phyloP scores from a whole-genome alignment of 1,140 invertebrate species.

The Pseudomyrmex cubaensis region DNA sequence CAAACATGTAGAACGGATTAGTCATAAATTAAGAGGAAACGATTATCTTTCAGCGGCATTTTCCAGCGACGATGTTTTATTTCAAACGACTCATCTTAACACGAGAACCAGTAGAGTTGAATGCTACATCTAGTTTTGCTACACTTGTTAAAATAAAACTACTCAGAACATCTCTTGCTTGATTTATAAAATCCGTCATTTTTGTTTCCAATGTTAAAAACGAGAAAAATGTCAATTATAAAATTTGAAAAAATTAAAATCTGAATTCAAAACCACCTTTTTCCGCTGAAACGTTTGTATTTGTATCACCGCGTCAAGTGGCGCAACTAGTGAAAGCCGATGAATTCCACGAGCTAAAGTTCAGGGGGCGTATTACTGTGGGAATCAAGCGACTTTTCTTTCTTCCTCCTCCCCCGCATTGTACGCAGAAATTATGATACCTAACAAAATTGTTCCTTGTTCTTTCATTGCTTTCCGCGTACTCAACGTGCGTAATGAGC shows the following conservation, averaged over 20 bases:
- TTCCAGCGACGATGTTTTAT: conserved; percentile 24
- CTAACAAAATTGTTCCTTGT: conserved; percentile 43
- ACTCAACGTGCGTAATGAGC: too few relatives aligned
- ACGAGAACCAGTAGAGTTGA: too few relatives aligned
- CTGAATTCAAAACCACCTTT: too few relatives aligned
- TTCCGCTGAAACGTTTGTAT: conserved; percentile 18
- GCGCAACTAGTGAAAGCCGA: conserved; percentile 74
- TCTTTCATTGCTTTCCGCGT: neutral
- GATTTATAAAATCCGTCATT: too few relatives aligned
- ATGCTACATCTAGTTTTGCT: too few relatives aligned
- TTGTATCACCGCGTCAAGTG: conserved; percentile 69
- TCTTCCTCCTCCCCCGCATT: conserved; percentile 57
- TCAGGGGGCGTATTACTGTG: conserved; percentile 72
- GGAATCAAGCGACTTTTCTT: conserved; percentile 73
- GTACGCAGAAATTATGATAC: conserved; percentile 26
- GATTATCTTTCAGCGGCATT: conserved; percentile 43
- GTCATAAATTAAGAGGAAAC: conserved; percentile 62
- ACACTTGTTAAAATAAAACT: too few relatives aligned
- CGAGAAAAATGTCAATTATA: too few relatives aligned
- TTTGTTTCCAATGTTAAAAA: too few relatives aligned
- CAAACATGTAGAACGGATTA: conserved; percentile 71
- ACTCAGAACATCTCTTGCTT: too few relatives aligned
- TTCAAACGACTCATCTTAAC: neutral
- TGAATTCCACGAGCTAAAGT: conserved; percentile 72
- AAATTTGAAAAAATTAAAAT: too few relatives aligned